Conservation (phyloP, 2,888 invertebrate genomes). For the Agapostemon virescens region DNA sequence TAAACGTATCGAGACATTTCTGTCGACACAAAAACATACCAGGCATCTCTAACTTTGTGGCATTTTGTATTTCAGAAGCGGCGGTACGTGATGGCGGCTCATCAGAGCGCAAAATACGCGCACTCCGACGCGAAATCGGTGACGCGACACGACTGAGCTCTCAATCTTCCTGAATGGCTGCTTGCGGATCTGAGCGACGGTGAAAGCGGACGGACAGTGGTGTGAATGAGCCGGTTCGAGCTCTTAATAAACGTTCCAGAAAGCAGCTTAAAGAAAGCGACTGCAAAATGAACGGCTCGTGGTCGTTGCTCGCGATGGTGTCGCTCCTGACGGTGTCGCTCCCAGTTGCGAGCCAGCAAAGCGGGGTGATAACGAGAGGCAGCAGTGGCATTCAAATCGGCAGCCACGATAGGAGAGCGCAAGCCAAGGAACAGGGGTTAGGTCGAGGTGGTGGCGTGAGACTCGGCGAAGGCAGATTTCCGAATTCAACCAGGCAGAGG, state of each 20-base stretch:
- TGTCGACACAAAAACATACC: neutral
- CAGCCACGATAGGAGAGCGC: conserved; percentile 67
- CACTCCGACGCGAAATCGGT: conserved; percentile 18
- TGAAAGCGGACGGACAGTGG: conserved; percentile 16
- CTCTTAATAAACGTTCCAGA: conserved; percentile 13
- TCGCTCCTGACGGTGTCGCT: conserved; percentile 38
- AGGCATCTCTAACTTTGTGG: neutral
- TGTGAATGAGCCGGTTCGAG: conserved; percentile 3
- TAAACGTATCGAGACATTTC: too few species aligned
- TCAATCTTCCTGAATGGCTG: conserved; percentile 47
- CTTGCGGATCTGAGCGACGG: conserved; percentile 5
- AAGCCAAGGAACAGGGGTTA: conserved; percentile 68
- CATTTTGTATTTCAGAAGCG: conserved; percentile 46
- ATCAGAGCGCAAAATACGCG: conserved; percentile 21
- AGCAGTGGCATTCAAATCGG: conserved; percentile 79
- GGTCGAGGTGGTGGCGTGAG: conserved; percentile 73
- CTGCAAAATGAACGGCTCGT: conserved; percentile 45
- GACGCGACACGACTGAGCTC: conserved; percentile 26
- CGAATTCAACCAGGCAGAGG: conserved; percentile 74
- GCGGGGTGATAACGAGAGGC: conserved; percentile 70
- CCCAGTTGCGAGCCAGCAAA: conserved; percentile 53
- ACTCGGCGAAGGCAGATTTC: conserved; percentile 74
- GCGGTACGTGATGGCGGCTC: conserved; percentile 37
- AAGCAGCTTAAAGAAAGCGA: neutral
- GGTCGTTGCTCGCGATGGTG: conserved; percentile 41